phyloP scores from a whole-genome alignment of 30 jellyfish, hydroid and myxozoan genomes.

The Cassiopea andromeda region DNA sequence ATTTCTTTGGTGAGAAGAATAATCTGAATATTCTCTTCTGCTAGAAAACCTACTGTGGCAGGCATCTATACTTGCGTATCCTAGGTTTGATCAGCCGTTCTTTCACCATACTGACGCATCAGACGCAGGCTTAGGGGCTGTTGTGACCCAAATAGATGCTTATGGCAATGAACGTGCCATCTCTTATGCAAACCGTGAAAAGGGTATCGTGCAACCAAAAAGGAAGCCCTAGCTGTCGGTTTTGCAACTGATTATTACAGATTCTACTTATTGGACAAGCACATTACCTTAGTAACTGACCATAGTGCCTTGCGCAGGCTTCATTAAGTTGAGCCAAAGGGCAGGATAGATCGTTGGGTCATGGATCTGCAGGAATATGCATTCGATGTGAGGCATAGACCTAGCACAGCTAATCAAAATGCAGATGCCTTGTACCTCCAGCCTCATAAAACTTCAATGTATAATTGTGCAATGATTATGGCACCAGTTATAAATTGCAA shows the following conservation, averaged over 20 bases:
- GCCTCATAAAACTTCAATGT: background rate
- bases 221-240: constrained; percentile 70
- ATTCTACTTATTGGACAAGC: constrained; percentile 35
- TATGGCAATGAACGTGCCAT: constrained; percentile 35
- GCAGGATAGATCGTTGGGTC: constrained; percentile 72
- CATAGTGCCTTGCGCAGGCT: constrained; percentile 74
- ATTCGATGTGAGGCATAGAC: background rate
- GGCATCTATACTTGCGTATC: constrained; percentile 48
- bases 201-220: constrained; percentile 56
- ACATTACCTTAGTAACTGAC: constrained; percentile 53
- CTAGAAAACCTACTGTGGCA: constrained; percentile 13
- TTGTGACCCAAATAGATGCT: constrained; percentile 21
- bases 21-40: background rate
- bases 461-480: background rate
- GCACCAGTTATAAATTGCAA: background rate
- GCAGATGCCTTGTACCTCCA: background rate
- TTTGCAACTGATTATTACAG: constrained; percentile 45
- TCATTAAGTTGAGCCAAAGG: constrained; percentile 46
- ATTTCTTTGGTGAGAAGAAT: background rate
- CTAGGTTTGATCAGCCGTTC: constrained; percentile 32
- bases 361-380: constrained; percentile 16
- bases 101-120: constrained; percentile 56
- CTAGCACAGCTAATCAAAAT: background rate
- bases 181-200: constrained; percentile 46
- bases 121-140: constrained; percentile 67